These are phyloP conservation scores for Ellobius talpinus DNA, from an alignment of 2,113 vertebrate species.

Conservation along the genomic window DNA sequence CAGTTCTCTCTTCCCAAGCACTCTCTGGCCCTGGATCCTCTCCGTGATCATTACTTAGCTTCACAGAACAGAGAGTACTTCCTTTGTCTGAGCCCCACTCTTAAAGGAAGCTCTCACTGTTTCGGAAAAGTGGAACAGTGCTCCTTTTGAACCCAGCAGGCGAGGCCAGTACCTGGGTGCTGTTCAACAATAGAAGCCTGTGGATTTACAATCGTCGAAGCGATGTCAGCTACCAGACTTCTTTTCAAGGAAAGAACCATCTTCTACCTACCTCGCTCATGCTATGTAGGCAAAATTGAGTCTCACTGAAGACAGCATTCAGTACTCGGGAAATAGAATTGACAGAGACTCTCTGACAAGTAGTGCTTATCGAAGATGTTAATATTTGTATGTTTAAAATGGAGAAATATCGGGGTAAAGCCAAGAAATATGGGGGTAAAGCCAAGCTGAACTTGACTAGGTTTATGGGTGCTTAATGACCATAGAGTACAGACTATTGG, in stretches of 20 bases:
- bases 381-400: neutral
- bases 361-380: neutral
- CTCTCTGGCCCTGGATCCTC: neutral
- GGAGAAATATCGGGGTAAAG: constrained; percentile 9
- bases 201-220: neutral
- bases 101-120: neutral
- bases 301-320: neutral
- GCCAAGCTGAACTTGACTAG: neutral
- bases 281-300: neutral
- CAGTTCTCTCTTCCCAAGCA: neutral
- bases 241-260: neutral
- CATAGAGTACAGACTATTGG: neutral
- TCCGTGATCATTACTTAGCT: neutral
- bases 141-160: neutral
- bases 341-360: neutral
- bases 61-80: neutral
- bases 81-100: neutral
- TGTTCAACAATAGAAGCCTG: neutral
- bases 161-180: neutral
- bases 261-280: neutral
- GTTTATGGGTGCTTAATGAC: constrained; percentile 4
- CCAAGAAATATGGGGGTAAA: constrained; percentile 26
- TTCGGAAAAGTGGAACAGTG: neutral
- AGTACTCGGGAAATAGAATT: neutral
- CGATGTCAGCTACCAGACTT: neutral